phyloP scores from a whole-genome alignment of 1,140 invertebrate species.

The Dreissena rostriformis region DNA sequence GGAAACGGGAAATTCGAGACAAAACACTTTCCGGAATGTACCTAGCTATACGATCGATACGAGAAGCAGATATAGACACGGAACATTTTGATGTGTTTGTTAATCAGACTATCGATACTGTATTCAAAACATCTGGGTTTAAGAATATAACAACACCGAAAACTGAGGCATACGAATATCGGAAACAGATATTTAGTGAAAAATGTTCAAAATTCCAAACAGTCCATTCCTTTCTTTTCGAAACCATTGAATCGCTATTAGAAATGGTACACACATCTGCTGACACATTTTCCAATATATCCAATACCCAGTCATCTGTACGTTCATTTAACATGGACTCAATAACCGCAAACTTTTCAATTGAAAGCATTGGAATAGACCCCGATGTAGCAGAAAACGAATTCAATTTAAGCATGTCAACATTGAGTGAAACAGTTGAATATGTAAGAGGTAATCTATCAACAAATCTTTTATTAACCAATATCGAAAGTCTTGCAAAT shows the following conservation, averaged over 20 bases:
- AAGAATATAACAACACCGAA: background rate
- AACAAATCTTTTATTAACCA: constrained; percentile 17
- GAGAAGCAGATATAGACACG: background rate
- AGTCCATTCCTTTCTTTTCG: background rate
- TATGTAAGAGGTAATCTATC: background rate
- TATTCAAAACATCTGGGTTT: background rate
- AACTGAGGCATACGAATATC: background rate
- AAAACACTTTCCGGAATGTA: background rate
- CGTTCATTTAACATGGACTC: constrained; percentile 13
- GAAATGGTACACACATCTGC: constrained; percentile 33
- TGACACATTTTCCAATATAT: background rate
- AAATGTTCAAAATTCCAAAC: background rate
- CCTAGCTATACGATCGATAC: background rate
- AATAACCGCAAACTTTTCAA: constrained; percentile 13
- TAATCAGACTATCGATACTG: background rate
- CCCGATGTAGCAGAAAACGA: constrained; percentile 10
- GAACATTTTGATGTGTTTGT: background rate
- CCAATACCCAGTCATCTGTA: background rate
- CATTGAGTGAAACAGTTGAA: constrained; percentile 2
- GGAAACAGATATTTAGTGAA: background rate
- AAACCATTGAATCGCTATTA: constrained; percentile 20
- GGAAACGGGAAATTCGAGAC: too few relatives aligned
- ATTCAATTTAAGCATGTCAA: constrained; percentile 24
- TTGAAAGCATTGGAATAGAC: constrained; percentile 30
- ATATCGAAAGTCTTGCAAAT: constrained; percentile 5